A percentile compares a stretch with the other conserved stretches of the same genome.
These are phyloP conservation scores for Apostichopus parvimensis DNA, from an alignment of 35 echinoderm and acorn worm species.

Conservation along the genomic window DNA sequence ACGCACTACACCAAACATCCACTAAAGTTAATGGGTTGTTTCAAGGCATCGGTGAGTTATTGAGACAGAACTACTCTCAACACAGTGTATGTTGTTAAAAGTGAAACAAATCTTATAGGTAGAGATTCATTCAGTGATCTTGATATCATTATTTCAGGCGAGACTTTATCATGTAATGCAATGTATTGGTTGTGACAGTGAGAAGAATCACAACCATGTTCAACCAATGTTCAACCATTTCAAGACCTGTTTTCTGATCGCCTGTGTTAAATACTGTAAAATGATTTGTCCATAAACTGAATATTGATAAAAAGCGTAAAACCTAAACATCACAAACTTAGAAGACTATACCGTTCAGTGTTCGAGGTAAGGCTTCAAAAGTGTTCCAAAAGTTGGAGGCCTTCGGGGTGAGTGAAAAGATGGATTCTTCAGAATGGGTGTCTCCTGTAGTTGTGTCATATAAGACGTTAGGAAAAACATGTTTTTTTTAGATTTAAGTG, in stretches of 20 bases:
- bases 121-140: not conserved
- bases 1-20: too few species aligned
- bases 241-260: not conserved
- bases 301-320: constrained; percentile 11
- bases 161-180: not conserved
- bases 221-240: constrained; percentile 1
- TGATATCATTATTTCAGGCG: not conserved
- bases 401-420: not conserved
- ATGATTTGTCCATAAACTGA: constrained; percentile 21
- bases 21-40: too few species aligned
- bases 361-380: not conserved
- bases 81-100: constrained; percentile 6
- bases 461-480: constrained; percentile 28
- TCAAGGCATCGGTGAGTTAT: too few species aligned
- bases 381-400: not conserved
- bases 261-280: not conserved
- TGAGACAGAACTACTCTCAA: not conserved
- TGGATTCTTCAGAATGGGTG: constrained; percentile 30
- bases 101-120: not conserved
- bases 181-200: not conserved
- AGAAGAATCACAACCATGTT: not conserved
- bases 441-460: constrained; percentile 38
- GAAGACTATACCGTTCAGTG: not conserved
- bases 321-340: constrained; percentile 16
- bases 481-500: constrained; percentile 67